phyloP scores from a whole-genome alignment of 1,140 invertebrate species.

The Dendrolimus kikuchii region DNA sequence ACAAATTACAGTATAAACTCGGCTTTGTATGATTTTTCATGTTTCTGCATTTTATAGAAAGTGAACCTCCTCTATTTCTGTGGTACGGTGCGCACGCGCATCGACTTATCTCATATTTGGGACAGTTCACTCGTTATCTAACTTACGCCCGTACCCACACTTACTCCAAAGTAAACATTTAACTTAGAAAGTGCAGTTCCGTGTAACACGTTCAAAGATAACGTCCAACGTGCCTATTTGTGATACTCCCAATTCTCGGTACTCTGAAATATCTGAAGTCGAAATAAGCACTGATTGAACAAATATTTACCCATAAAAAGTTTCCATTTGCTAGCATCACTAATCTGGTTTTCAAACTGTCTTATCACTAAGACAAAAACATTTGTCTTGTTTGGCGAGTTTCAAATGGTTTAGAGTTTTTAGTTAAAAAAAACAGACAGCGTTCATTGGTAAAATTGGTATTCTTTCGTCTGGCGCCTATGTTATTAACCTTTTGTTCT shows the following conservation, averaged over 20 bases:
- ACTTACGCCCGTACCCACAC: conserved; percentile 48
- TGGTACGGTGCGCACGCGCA: conserved; percentile 29
- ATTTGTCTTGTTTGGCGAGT: conserved; percentile 1
- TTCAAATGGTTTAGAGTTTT: too few species aligned
- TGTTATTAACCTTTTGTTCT: too few species aligned
- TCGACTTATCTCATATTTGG: conserved; percentile 50
- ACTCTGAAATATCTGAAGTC: conserved; percentile 1
- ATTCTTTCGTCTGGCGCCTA: too few species aligned
- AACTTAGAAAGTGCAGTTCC: conserved; percentile 68
- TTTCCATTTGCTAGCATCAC: too few species aligned
- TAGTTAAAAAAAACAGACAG: too few species aligned
- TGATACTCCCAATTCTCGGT: conserved; percentile 45
- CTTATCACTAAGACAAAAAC: conserved; percentile 11
- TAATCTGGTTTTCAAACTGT: conserved; percentile 9
- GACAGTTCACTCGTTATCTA: conserved; percentile 61
- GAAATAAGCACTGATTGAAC: not conserved
- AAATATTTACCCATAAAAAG: not conserved
- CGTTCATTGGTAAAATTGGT: too few species aligned
- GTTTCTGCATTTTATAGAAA: too few species aligned
- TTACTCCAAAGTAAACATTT: conserved; percentile 64
- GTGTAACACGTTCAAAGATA: conserved; percentile 63
- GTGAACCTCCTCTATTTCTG: too few species aligned
- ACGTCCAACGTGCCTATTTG: conserved; percentile 44
- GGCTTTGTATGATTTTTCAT: too few species aligned
- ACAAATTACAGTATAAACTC: too few species aligned